Conservation (phyloP, 2,113 vertebrate genomes). For the Felis chaus region DNA sequence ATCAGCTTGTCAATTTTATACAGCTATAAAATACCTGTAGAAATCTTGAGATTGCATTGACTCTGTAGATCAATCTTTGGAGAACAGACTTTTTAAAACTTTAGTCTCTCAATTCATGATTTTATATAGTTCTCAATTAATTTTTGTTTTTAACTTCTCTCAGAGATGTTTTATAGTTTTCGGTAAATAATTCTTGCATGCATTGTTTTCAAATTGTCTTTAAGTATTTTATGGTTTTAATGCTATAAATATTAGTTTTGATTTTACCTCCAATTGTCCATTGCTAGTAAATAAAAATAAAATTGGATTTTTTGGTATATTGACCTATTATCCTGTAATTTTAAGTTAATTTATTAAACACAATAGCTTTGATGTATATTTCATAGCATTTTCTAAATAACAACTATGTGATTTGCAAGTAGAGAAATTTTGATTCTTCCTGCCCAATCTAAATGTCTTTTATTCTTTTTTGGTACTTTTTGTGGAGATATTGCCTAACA, state of each 20-base stretch:
- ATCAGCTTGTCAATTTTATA: not conserved
- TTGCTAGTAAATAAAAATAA: not conserved
- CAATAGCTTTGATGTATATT: not conserved
- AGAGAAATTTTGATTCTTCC: not conserved
- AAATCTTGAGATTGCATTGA: not conserved
- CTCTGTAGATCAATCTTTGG: not conserved
- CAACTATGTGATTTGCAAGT: not conserved
- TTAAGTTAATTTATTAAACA: not conserved
- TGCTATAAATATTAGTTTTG: not conserved
- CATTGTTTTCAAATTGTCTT: not conserved
- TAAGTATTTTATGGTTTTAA: not conserved
- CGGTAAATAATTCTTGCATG: not conserved
- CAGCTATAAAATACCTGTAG: not conserved
- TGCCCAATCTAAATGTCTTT: not conserved
- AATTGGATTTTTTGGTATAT: not conserved
- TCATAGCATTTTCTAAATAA: not conserved
- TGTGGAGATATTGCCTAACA: not conserved
- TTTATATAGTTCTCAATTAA: not conserved
- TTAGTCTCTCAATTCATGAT: not conserved
- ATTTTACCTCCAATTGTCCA: not conserved
- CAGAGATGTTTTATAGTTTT: not conserved
- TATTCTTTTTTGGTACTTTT: not conserved
- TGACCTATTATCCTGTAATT: not conserved
- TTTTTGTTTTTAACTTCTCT: not conserved
- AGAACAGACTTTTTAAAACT: not conserved